phyloP scores from a whole-genome alignment of 2,888 invertebrate genomes.

The Drosophila nigritarsus region DNA sequence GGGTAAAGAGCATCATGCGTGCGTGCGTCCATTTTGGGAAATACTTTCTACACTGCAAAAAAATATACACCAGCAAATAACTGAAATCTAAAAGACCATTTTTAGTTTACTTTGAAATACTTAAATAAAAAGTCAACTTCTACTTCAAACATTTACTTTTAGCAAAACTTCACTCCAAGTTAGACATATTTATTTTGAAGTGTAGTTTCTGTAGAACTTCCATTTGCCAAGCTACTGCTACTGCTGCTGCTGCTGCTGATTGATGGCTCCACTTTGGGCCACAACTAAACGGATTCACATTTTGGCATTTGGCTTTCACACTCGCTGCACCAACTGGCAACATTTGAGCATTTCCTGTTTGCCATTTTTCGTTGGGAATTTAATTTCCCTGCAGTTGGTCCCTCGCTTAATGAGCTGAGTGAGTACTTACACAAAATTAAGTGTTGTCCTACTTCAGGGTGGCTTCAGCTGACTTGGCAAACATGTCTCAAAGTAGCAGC shows the following conservation, averaged over 20 bases:
- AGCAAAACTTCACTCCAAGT: background rate
- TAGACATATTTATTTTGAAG: background rate
- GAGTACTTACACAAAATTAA: constrained; percentile 82
- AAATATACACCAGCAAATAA: no score
- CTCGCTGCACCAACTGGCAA: constrained; percentile 2
- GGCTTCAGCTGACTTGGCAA: constrained; percentile 75
- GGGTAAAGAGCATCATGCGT: constrained; percentile 14
- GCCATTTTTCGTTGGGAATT: constrained; percentile 39
- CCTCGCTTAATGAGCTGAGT: constrained; percentile 78
- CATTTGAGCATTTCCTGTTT: constrained; percentile 19
- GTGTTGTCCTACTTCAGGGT: constrained; percentile 77
- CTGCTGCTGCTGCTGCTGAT: constrained; percentile 48
- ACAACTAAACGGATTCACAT: constrained; percentile 60
- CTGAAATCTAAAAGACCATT: background rate
- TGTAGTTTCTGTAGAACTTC: constrained; percentile 7
- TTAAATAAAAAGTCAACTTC: background rate
- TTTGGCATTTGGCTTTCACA: constrained; percentile 41
- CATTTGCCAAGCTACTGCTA: constrained; percentile 31
- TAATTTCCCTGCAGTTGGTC: constrained; percentile 48
- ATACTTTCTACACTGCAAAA: background rate
- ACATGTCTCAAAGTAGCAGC: constrained; percentile 62
- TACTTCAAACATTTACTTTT: background rate
- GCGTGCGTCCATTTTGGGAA: constrained; percentile 20
- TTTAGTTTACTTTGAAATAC: background rate
- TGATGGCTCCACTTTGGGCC: constrained; percentile 70